Evolutionary conservation across 2,113 vertebrate species (phyloP), one percentile per base, ranked within the genome.

Genomic region (Cyanoliseus patagonus): DNA sequence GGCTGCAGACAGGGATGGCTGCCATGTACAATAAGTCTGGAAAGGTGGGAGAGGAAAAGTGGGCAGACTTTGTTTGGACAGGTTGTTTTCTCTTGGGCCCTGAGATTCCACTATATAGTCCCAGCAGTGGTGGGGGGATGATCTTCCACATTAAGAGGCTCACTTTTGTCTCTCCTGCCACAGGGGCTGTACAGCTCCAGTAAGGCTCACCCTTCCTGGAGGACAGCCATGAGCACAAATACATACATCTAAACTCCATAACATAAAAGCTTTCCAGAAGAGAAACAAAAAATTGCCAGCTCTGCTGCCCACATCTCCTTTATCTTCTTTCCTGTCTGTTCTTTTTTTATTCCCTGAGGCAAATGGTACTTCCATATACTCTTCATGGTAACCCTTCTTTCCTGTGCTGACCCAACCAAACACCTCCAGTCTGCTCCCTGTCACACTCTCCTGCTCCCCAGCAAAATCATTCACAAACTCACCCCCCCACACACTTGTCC

Each of bases 141-240:
- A 76, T 41, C 28, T 39, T 44, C 44, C 20, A 22, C 0, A 0
- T 9, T 7, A 4, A 0, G 0, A 64, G 68, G 51, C 31, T 55
- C 20, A 4, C 28, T 53, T 53, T 79, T 59, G 61, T 46, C 51
- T 72, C 1, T 62, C 13, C 27, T 49, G 24, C 35, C 3, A 1
- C 35, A 44, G 41, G 3, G 20, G 20, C 59, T 62, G n/a, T 30
- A 19, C 1, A 2, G 23, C 13, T 86, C 39, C 44, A 24, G 39
- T 17, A 66, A 73, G 0, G 0, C 1, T 5, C 63, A 42, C 16
- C 12, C 24, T 62, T 68, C 55, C 42, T 33, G 8, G 57, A 59
- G 13, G 22, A 35, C 22, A 59, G 33, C 22, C 57, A 16, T 35
- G 22, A 59, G 33, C 57, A 59, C 33, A 66, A 70, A 55, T 19